Evolutionary conservation across 2,113 vertebrate species (phyloP).

Genomic region (Colinus virginianus): DNA sequence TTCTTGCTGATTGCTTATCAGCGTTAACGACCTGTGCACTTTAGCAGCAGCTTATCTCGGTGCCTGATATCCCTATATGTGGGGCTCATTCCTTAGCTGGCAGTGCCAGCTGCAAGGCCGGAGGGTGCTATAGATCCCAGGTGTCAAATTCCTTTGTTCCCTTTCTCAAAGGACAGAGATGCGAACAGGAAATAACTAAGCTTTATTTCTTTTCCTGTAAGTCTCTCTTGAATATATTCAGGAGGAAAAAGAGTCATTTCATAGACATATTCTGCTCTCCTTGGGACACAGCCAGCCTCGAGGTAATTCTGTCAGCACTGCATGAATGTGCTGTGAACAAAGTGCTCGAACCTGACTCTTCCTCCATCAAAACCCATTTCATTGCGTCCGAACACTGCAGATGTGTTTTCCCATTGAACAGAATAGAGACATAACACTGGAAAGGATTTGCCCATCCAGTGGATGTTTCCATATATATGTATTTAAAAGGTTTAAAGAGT

Average conservation of each 20-base stretch:
- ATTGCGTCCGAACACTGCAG: no score
- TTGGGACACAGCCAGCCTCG: conserved; percentile 25
- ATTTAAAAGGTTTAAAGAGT: not conserved
- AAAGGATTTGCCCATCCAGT: not conserved
- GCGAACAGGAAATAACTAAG: conserved; percentile 45
- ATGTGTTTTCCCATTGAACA: not conserved
- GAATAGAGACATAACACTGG: fast-evolving
- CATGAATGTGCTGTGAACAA: not conserved
- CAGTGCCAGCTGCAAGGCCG: not conserved
- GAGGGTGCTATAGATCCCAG: not conserved
- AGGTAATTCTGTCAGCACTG: conserved; percentile 4
- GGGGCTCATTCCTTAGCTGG: not conserved
- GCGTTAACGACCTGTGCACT: not conserved
- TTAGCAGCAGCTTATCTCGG: not conserved
- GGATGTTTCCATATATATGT: not conserved
- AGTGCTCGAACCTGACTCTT: not conserved
- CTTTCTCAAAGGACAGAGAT: conserved; percentile 32
- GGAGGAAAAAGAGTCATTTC: conserved; percentile 32
- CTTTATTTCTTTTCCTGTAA: conserved; percentile 50
- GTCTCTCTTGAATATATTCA: conserved; percentile 32
- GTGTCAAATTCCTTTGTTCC: conserved; percentile 22
- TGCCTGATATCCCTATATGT: not conserved
- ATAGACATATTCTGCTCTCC: not conserved
- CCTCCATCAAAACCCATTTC: not conserved
- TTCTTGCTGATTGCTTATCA: not conserved